Base-by-base conservation (phyloP, 2,888 invertebrate species). In the Dastarcus helophoroides region DNA sequence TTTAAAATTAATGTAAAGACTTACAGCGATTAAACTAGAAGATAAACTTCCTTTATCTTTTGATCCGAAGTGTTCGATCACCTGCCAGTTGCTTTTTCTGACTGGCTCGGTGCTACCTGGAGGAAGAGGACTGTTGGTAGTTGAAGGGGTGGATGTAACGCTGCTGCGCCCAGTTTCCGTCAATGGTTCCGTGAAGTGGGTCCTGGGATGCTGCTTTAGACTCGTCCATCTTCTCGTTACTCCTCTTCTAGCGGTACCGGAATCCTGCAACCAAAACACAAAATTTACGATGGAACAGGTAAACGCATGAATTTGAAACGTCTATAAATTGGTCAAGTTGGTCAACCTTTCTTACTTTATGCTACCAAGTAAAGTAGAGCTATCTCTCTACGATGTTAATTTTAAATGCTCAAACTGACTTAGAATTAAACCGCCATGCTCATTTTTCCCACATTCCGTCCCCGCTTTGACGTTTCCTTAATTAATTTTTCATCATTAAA, bases 61-160 rank as follows among this genome's bases (percentile, higher is more conserved):
- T 14, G 72, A 70, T 38, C 64, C 69, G 63, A 82, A 86, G 62
- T 88, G 86, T 59, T 88, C 85, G 50, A 88, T 86, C 44, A 88
- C 86, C 58, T 86, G 85, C 86, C 86, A 88, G 64, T 88, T 86
- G 49, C 85, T 85, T 58, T 85, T 85, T 58, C 76, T 74, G 3
- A 76, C 70, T 2, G 73, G 73, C 11, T 73, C 73, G 9, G 33
- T 36, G 8, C 38, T 42, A 8, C 42, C 40, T 3, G 42, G 38
- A 3, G 49, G 46, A 36, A 51, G 39, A n/a, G 53, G 52, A 26
- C 52, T 52, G 33, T 48, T 52, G 15, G 51, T 45, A 21, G 54
- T 54, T 10, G 53, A 50, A 2, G 53, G 32, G 47, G 54, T 31
- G 44, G 51, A 30, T 45, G 44, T 17, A 43, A 32, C 50, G 43